These are phyloP conservation scores for Pelosia muscerda DNA, from an alignment of 2,888 invertebrate species.

Conservation along the genomic window DNA sequence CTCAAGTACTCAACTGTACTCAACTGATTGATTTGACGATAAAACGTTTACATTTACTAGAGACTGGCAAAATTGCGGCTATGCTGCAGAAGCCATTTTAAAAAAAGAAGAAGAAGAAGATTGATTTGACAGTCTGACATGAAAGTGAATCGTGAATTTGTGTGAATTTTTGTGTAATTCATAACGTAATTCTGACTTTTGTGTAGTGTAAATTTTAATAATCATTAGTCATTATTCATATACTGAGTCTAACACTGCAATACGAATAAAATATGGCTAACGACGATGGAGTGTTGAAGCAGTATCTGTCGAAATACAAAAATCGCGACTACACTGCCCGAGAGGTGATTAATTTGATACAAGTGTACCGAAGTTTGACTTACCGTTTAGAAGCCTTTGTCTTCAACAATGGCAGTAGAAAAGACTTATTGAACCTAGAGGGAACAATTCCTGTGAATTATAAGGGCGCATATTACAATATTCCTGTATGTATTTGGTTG, in stretches of 20 bases:
- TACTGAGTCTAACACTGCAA: constrained; percentile 5
- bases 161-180: constrained; percentile 29
- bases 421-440: constrained; percentile 93
- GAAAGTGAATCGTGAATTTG: background rate
- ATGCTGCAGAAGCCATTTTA: too few relatives aligned
- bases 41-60: too few relatives aligned
- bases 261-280: constrained; percentile 69
- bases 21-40: too few relatives aligned
- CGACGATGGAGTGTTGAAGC: constrained; percentile 76
- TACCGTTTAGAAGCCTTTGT: constrained; percentile 87
- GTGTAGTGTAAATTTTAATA: constrained; percentile 30
- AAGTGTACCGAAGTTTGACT: constrained; percentile 78
- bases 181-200: constrained; percentile 22
- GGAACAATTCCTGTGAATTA: constrained; percentile 98
- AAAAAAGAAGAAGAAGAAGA: too few relatives aligned
- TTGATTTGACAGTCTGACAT: background rate
- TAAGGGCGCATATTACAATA: constrained; percentile 96
- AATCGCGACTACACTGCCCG: constrained; percentile 79
- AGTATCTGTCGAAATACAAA: constrained; percentile 79
- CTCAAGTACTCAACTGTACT: too few relatives aligned
- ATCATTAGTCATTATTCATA: constrained; percentile 24
- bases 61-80: too few relatives aligned
- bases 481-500: constrained; percentile 98
- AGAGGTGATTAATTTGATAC: constrained; percentile 79
- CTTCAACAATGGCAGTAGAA: constrained; percentile 94